Evolutionary conservation across 1,140 invertebrate species (phyloP).

Genomic region (Cecropterus lyciades): DNA sequence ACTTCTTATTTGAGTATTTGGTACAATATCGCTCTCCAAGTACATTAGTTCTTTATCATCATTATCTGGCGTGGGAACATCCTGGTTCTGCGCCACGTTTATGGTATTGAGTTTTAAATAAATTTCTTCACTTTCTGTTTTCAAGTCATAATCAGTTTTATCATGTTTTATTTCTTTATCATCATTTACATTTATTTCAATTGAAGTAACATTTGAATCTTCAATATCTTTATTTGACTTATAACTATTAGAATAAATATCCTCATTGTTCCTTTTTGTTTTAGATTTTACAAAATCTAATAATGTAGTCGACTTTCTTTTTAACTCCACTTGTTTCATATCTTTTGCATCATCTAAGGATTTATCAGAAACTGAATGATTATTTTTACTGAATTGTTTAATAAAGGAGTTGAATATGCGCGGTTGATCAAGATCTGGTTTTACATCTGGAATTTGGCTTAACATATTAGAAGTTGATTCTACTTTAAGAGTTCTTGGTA

Average conservation of each 20-base stretch:
- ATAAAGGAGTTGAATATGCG: slow-evolving; percentile 81
- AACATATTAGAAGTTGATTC: slow-evolving; percentile 42
- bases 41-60: slow-evolving; percentile 57
- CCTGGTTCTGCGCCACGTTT: neutral
- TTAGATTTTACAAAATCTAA: slow-evolving; percentile 60
- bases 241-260: slow-evolving; percentile 34
- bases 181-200: slow-evolving; percentile 26
- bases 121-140: slow-evolving; percentile 17
- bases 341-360: slow-evolving; percentile 22
- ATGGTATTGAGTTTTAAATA: no score
- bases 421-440: slow-evolving; percentile 66
- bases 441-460: slow-evolving; percentile 45
- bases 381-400: slow-evolving; percentile 68
- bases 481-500: slow-evolving; percentile 86
- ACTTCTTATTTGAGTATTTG: slow-evolving; percentile 73
- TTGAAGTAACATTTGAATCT: neutral
- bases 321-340: slow-evolving; percentile 56
- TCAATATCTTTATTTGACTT: slow-evolving; percentile 17
- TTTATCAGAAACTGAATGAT: neutral
- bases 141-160: neutral
- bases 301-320: slow-evolving; percentile 68
- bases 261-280: slow-evolving; percentile 41
- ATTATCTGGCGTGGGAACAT: slow-evolving; percentile 7
- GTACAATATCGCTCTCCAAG: slow-evolving; percentile 66
- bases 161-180: slow-evolving; percentile 25